Conservation (phyloP, 2,888 invertebrate species). For the Pandemis cinnamomeana region DNA sequence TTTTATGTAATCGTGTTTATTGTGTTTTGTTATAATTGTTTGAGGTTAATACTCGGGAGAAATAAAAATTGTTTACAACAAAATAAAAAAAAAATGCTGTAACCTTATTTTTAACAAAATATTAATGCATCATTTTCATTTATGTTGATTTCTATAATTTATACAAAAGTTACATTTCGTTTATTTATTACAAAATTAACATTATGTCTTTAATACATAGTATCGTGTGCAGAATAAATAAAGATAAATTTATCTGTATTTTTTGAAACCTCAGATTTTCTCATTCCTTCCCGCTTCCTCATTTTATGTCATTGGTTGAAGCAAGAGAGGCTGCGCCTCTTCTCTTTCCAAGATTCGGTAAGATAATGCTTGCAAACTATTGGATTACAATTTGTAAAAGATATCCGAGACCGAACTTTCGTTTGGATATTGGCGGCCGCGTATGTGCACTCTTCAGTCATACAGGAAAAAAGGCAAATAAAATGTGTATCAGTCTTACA, state of each 20-base stretch:
- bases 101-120: slow-evolving; percentile 3
- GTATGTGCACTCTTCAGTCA: background rate
- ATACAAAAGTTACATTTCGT: slow-evolving; percentile 23
- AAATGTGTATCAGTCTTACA: slow-evolving; percentile 33
- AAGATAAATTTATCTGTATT: slow-evolving; percentile 6
- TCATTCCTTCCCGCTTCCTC: too few relatives aligned
- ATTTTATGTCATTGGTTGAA: too few relatives aligned
- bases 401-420: background rate
- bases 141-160: slow-evolving; percentile 6
- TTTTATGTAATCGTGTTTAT: slow-evolving; percentile 17
- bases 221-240: slow-evolving; percentile 37
- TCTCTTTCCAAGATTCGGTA: too few relatives aligned
- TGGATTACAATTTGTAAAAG: too few relatives aligned
- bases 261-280: background rate
- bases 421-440: background rate
- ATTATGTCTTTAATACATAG: slow-evolving; percentile 10
- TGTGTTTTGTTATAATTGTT: slow-evolving; percentile 26
- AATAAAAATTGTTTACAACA: slow-evolving; percentile 19
- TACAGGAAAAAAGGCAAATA: background rate
- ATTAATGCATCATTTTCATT: slow-evolving; percentile 13
- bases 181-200: slow-evolving; percentile 40
- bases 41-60: background rate
- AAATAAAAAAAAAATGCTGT: slow-evolving; percentile 6
- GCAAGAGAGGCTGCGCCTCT: too few relatives aligned
- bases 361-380: too few relatives aligned